phyloP scores from a whole-genome alignment of 2,797 vertebrate genomes.

The Pyrocephalus nanus region DNA sequence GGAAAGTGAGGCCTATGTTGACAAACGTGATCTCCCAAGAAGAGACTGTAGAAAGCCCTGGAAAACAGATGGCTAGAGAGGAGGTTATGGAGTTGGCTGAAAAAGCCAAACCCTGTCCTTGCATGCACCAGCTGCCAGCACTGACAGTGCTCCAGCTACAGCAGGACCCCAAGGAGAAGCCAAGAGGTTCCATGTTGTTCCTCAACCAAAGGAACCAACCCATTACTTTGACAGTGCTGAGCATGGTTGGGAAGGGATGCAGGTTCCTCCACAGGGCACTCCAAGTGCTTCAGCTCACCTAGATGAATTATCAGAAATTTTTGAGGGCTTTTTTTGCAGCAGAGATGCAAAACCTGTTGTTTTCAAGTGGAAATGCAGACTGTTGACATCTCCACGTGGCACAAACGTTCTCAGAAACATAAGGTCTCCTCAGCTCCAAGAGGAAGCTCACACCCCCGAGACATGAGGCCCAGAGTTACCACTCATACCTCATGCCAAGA shows the following conservation, averaged over 20 bases:
- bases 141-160: neutral
- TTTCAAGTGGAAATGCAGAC: neutral
- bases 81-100: neutral
- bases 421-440: neutral
- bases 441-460: neutral
- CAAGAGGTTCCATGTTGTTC: neutral
- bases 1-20: neutral
- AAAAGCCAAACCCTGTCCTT: neutral
- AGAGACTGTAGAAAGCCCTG: neutral
- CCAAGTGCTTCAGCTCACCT: neutral
- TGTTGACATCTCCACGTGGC: rapidly evolving
- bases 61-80: neutral
- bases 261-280: neutral
- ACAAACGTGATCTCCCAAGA: neutral
- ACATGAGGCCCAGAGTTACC: neutral
- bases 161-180: neutral
- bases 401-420: neutral
- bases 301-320: neutral
- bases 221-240: neutral
- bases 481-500: neutral
- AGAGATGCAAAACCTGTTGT: neutral
- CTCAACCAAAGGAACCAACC: neutral
- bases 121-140: neutral
- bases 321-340: neutral
- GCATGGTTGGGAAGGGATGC: neutral